These are phyloP conservation scores for Eurytemora carolleeae DNA, from an alignment of 1,140 invertebrate species.

Conservation along the genomic window DNA sequence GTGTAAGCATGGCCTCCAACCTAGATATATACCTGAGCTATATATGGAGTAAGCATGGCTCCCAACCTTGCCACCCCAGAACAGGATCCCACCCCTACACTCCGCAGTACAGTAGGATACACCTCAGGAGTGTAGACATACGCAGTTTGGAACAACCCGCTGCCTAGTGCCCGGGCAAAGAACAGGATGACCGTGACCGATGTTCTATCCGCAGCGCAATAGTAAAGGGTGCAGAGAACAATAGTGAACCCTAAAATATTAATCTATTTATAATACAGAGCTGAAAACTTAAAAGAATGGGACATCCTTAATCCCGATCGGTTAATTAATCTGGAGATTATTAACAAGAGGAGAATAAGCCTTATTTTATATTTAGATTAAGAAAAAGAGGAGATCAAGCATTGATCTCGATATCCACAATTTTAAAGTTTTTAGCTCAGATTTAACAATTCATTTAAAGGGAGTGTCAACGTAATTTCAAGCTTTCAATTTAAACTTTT, in stretches of 20 bases:
- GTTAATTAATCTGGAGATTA: too few relatives aligned
- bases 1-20: slow-evolving; percentile 74
- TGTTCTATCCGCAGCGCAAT: slow-evolving; percentile 31
- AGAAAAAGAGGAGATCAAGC: too few relatives aligned
- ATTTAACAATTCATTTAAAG: too few relatives aligned
- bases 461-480: too few relatives aligned
- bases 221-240: slow-evolving; percentile 13
- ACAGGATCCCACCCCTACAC: slow-evolving; percentile 68
- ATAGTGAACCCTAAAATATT: not conserved
- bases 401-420: too few relatives aligned
- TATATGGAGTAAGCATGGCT: slow-evolving; percentile 76
- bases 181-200: slow-evolving; percentile 66
- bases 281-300: too few relatives aligned
- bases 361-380: too few relatives aligned
- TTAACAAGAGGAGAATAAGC: too few relatives aligned
- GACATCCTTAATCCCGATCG: too few relatives aligned
- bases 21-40: slow-evolving; percentile 70
- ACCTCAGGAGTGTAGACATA: slow-evolving; percentile 82
- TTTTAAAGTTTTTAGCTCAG: too few relatives aligned
- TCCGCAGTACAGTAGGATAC: slow-evolving; percentile 68
- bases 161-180: slow-evolving; percentile 71
- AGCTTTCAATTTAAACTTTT: too few relatives aligned
- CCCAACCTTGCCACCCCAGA: slow-evolving; percentile 74
- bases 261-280: too few relatives aligned
- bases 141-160: slow-evolving; percentile 77